Evolutionary conservation across 2,113 vertebrate species (phyloP).

Genomic region (Myotis brandtii): DNA sequence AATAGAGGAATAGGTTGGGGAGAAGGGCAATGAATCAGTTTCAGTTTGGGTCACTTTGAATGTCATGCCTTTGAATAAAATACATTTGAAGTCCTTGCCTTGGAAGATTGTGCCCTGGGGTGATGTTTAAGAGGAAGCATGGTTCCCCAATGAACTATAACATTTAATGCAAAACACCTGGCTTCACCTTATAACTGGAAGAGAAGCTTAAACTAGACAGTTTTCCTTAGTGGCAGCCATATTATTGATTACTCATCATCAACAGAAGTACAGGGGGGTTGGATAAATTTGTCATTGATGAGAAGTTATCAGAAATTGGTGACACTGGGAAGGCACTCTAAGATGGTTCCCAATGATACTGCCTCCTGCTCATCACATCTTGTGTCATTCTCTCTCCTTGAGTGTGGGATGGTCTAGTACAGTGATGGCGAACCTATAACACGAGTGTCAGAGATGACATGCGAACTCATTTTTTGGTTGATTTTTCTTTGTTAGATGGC

Average conservation of each 20-base stretch:
- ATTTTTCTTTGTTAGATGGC: too few relatives aligned
- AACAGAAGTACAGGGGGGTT: not conserved
- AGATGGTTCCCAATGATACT: not conserved
- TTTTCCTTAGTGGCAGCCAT: not conserved
- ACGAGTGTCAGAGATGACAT: too few relatives aligned
- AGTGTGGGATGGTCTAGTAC: not conserved
- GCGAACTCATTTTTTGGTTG: too few relatives aligned
- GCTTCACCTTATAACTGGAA: not conserved
- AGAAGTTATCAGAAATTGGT: not conserved
- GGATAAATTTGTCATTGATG: not conserved
- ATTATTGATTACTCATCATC: not conserved
- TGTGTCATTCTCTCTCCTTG: not conserved
- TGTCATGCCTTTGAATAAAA: slow-evolving; percentile 26
- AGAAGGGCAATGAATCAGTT: not conserved
- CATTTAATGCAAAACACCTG: not conserved
- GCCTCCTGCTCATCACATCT: not conserved
- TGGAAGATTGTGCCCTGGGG: not conserved
- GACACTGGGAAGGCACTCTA: not conserved
- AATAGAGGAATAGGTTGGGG: not conserved
- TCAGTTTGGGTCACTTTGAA: not conserved
- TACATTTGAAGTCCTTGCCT: not conserved
- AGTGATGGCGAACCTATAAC: too few relatives aligned
- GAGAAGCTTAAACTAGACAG: not conserved
- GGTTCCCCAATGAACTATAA: not conserved
- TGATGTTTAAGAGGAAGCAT: not conserved